These are phyloP conservation scores for Macrostomum cliftonense DNA, from an alignment of 2,888 invertebrate species.

Conservation along the genomic window DNA sequence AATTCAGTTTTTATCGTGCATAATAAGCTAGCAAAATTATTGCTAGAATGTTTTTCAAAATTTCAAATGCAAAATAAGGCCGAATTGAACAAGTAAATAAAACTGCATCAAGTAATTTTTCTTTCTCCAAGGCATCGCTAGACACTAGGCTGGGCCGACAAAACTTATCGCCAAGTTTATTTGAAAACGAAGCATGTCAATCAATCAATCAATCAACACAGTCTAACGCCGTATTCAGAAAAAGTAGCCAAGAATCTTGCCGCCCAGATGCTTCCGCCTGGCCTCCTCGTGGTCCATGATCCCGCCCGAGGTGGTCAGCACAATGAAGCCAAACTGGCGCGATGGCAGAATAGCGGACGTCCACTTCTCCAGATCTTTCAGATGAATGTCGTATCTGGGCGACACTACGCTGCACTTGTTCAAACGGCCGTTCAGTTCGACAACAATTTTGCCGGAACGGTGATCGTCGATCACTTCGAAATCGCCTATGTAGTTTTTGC, in stretches of 20 bases:
- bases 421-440: slow-evolving; percentile 85
- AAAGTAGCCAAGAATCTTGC: slow-evolving; percentile 99
- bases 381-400: slow-evolving; percentile 85
- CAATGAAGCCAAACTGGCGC: slow-evolving; percentile 83
- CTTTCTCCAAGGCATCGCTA: no score
- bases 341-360: slow-evolving; percentile 88
- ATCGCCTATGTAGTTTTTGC: slow-evolving; percentile 67
- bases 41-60: no score
- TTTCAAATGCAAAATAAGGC: no score
- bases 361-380: slow-evolving; percentile 92
- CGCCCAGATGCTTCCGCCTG: slow-evolving; percentile 95
- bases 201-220: no score
- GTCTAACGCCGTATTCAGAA: no score
- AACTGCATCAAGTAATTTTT: no score
- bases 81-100: no score
- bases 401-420: slow-evolving; percentile 93
- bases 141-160: no score
- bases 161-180: no score
- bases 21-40: no score
- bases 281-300: slow-evolving; percentile 99
- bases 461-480: slow-evolving; percentile 99
- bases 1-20: no score
- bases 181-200: no score
- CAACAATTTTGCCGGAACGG: slow-evolving; percentile 93
- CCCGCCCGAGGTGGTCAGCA: slow-evolving; percentile 85